phyloP scores from a whole-genome alignment of 2,888 invertebrate species.

The Chloromyia formosa region DNA sequence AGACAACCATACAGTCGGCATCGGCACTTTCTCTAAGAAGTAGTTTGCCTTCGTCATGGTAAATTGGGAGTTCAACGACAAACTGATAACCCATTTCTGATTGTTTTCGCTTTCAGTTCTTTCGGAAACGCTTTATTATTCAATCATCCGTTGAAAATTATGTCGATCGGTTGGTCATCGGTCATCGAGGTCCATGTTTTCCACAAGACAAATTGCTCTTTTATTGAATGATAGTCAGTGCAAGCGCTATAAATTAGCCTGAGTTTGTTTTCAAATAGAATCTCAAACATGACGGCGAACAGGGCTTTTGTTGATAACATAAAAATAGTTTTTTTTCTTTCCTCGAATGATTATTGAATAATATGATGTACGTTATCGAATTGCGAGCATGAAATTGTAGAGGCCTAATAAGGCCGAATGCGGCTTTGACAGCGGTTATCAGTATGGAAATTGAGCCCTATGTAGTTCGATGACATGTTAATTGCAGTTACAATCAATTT shows the following conservation, averaged over 20 bases:
- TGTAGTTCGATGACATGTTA: not conserved
- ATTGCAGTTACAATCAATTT: not conserved
- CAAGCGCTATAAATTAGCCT: not conserved
- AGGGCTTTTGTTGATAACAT: not conserved
- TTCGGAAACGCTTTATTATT: not conserved
- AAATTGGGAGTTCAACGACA: not conserved
- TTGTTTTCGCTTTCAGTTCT: conserved; percentile 1
- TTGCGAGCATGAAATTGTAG: not conserved
- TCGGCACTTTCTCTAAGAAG: not conserved
- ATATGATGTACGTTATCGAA: not conserved
- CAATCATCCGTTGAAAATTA: too few relatives aligned
- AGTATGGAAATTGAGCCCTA: not conserved
- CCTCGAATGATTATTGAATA: conserved; percentile 21
- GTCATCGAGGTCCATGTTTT: not conserved
- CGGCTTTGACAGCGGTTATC: not conserved
- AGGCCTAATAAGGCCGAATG: not conserved
- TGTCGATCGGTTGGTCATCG: not conserved
- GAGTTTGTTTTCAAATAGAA: too few relatives aligned
- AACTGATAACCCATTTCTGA: conserved; percentile 20
- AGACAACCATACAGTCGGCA: not conserved
- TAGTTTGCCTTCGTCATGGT: not conserved
- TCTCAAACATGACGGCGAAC: too few relatives aligned
- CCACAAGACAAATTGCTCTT: conserved; percentile 5
- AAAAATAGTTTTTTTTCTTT: not conserved
- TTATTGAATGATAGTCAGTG: not conserved